Conservation (phyloP, 2,888 invertebrate species). For the Oxystoma pomonae region DNA sequence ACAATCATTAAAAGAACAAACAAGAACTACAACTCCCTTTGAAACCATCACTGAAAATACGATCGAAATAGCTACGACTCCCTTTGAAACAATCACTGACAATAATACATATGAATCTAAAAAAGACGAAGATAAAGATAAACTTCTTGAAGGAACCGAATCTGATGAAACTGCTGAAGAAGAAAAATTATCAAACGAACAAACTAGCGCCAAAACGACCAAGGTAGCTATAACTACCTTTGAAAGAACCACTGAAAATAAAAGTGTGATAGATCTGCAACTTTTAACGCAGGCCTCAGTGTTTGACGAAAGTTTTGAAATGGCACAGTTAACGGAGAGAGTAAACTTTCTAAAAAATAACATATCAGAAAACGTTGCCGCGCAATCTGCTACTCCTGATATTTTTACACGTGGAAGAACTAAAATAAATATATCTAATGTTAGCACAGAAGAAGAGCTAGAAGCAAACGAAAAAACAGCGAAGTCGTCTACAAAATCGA, state of each 20-base stretch:
- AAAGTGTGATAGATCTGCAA: background rate
- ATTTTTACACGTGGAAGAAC: background rate
- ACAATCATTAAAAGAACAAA: no score
- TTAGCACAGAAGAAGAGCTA: background rate
- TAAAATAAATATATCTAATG: background rate
- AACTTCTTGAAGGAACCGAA: background rate
- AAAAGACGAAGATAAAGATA: background rate
- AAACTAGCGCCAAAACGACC: background rate
- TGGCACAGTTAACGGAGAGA: background rate
- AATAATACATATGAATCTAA: slow-evolving; percentile 7
- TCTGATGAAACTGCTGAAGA: background rate
- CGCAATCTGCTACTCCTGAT: no score
- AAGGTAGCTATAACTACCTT: background rate
- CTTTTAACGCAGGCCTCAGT: background rate
- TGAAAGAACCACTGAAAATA: background rate
- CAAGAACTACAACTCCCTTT: no score
- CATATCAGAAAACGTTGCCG: no score
- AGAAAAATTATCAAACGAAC: background rate
- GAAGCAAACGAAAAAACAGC: slow-evolving; percentile 1
- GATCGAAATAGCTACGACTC: no score
- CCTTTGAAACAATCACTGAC: no score
- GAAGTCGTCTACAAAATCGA: slow-evolving; percentile 8
- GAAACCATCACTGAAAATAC: no score
- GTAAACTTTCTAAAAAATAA: background rate
- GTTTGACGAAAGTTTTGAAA: background rate